Percentiles rank a stretch among this genome's conserved stretches.
phyloP scores from a whole-genome alignment of 2,888 invertebrate genomes.

The Chymomyza procnemis region DNA sequence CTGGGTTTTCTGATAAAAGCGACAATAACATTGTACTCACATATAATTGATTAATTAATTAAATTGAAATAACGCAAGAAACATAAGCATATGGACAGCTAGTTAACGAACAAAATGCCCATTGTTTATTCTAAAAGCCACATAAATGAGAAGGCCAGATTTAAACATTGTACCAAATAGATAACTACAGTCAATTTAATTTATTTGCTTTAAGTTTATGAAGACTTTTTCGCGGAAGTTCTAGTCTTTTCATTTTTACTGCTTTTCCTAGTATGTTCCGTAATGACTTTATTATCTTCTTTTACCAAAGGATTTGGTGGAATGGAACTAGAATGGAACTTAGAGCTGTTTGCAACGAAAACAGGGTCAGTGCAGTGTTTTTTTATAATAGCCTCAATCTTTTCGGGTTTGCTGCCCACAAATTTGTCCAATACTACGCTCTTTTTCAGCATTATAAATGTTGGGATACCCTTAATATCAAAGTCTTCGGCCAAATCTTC shows the following conservation, averaged over 20 bases:
- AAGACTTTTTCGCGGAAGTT: background rate
- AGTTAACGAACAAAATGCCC: background rate
- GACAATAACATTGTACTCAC: background rate
- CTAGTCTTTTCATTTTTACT: no score
- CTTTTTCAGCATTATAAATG: slow-evolving; percentile 90
- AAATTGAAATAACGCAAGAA: slow-evolving; percentile 39
- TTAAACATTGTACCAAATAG: background rate
- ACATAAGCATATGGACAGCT: background rate
- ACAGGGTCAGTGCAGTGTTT: slow-evolving; percentile 45
- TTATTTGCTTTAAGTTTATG: background rate
- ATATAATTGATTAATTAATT: slow-evolving; percentile 41
- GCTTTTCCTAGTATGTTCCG: no score
- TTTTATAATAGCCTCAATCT: slow-evolving; percentile 79
- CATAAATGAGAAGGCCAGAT: background rate
- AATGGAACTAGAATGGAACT: no score
- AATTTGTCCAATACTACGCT: slow-evolving; percentile 84
- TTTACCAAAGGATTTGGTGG: no score
- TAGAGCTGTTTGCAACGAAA: no score
- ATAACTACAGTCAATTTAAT: background rate
- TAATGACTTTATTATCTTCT: no score
- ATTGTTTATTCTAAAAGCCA: background rate
- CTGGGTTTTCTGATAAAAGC: background rate
- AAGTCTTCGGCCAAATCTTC: slow-evolving; percentile 88
- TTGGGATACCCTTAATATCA: slow-evolving; percentile 90
- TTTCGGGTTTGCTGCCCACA: slow-evolving; percentile 87